A percentile compares a stretch with the other conserved stretches of the same genome.
phyloP scores from a whole-genome alignment of 23 tunicate species.

The Aplidium turbinatum region DNA sequence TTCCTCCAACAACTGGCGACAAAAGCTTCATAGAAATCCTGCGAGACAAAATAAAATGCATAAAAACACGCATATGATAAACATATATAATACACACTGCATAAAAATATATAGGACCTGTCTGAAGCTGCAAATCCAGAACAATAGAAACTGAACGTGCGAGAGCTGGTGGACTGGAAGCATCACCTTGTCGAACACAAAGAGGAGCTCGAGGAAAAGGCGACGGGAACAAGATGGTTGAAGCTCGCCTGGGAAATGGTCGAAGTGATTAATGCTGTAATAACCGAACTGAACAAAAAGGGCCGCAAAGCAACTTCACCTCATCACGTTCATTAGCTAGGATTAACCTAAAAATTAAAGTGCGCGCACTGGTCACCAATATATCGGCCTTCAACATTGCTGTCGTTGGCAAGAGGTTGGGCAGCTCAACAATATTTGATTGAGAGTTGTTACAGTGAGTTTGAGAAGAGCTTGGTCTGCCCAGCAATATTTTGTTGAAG shows the following conservation, averaged over 20 bases:
- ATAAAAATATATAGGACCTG: constrained; percentile 14
- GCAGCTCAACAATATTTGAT: too few species aligned
- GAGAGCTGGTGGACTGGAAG: constrained; percentile 57
- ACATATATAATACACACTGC: not conserved
- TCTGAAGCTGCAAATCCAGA: constrained; percentile 73
- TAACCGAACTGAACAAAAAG: too few species aligned
- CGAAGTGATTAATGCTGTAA: too few species aligned
- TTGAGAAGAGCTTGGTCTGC: too few species aligned
- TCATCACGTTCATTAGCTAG: too few species aligned
- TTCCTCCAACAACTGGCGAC: constrained; percentile 52
- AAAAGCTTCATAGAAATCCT: constrained; percentile 41
- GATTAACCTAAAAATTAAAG: too few species aligned
- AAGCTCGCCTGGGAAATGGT: constrained; percentile 43
- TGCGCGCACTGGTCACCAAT: too few species aligned
- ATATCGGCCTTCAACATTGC: too few species aligned
- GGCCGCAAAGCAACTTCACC: too few species aligned
- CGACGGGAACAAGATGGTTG: constrained; percentile 25
- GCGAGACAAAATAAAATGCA: not conserved
- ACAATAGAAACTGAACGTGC: constrained; percentile 66
- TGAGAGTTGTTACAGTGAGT: too few species aligned
- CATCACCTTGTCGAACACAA: constrained; percentile 47
- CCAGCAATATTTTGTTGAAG: too few species aligned
- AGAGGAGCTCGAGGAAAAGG: constrained; percentile 51
- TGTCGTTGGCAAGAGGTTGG: too few species aligned
- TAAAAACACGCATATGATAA: not conserved